Percentiles rank a stretch among this genome's conserved stretches.
These are phyloP conservation scores for Amyelois transitella DNA, from an alignment of 1,140 invertebrate species.

Conservation along the genomic window DNA sequence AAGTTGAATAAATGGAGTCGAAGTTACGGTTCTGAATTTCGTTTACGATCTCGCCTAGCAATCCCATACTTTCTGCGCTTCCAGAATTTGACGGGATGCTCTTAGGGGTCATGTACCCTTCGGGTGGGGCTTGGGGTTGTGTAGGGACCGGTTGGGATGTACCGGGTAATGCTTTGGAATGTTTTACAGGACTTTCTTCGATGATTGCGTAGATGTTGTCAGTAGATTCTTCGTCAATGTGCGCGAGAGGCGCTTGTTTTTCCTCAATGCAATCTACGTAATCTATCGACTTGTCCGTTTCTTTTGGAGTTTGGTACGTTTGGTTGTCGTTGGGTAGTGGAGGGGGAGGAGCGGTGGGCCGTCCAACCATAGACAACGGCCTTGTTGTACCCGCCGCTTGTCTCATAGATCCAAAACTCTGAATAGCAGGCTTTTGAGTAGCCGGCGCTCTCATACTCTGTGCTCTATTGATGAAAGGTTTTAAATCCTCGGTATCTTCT, in stretches of 20 bases:
- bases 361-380: constrained; percentile 81
- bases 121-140: constrained; percentile 47
- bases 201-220: constrained; percentile 93
- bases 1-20: constrained; percentile 89
- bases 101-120: constrained; percentile 76
- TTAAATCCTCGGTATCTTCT: constrained; percentile 63
- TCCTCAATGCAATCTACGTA: constrained; percentile 88
- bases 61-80: constrained; percentile 78
- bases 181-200: constrained; percentile 78
- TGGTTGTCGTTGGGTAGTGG: constrained; percentile 69
- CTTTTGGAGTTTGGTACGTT: constrained; percentile 73
- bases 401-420: constrained; percentile 87
- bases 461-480: constrained; percentile 79
- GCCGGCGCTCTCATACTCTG: constrained; percentile 83
- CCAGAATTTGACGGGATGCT: constrained; percentile 64
- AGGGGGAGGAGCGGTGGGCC: constrained; percentile 78
- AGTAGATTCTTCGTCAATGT: constrained; percentile 79
- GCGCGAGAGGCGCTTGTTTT: constrained; percentile 73
- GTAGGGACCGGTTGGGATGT: constrained; percentile 30
- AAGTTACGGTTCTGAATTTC: constrained; percentile 90
- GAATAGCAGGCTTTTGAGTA: constrained; percentile 75
- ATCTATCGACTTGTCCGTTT: constrained; percentile 60
- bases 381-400: constrained; percentile 77
- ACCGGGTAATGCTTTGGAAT: constrained; percentile 40
- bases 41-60: constrained; percentile 88